Conservation (phyloP, 2,888 invertebrate genomes). For the Ectropis crepuscularia region DNA sequence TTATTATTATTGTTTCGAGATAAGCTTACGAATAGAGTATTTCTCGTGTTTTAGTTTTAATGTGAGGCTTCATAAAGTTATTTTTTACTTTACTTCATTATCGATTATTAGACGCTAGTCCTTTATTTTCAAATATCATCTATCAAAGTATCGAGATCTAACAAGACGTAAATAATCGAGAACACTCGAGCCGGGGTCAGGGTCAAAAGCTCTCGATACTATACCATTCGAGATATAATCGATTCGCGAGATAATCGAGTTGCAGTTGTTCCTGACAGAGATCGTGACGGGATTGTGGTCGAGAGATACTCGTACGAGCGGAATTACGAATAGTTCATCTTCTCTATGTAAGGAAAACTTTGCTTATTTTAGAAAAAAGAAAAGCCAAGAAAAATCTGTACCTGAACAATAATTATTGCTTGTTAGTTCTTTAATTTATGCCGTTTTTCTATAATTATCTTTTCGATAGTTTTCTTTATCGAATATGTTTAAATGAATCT, state of each 20-base stretch:
- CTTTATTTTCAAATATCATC: constrained; percentile 5
- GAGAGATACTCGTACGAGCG: constrained; percentile 25
- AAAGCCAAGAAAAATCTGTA: too few species aligned
- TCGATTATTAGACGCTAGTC: background rate
- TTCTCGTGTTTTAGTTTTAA: too few species aligned
- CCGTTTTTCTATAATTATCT: too few species aligned
- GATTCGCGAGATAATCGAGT: constrained; percentile 55
- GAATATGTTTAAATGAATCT: too few species aligned
- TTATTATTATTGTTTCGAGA: too few species aligned
- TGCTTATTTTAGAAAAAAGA: too few species aligned
- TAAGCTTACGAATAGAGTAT: too few species aligned
- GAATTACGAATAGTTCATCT: constrained; percentile 15
- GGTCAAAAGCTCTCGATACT: constrained; percentile 66
- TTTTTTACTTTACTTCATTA: background rate
- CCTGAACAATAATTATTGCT: too few species aligned
- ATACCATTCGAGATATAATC: constrained; percentile 58
- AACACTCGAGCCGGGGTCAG: constrained; percentile 59
- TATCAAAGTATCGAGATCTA: constrained; percentile 23
- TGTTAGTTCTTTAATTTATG: too few species aligned
- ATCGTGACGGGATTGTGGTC: constrained; percentile 51
- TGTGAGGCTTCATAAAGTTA: too few species aligned
- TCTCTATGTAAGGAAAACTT: background rate
- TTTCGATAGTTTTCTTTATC: too few species aligned
- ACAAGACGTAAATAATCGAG: constrained; percentile 58
- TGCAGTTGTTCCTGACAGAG: constrained; percentile 31